Conservation (phyloP, 2,797 vertebrate genomes). For the Rhodeus uyekii region DNA sequence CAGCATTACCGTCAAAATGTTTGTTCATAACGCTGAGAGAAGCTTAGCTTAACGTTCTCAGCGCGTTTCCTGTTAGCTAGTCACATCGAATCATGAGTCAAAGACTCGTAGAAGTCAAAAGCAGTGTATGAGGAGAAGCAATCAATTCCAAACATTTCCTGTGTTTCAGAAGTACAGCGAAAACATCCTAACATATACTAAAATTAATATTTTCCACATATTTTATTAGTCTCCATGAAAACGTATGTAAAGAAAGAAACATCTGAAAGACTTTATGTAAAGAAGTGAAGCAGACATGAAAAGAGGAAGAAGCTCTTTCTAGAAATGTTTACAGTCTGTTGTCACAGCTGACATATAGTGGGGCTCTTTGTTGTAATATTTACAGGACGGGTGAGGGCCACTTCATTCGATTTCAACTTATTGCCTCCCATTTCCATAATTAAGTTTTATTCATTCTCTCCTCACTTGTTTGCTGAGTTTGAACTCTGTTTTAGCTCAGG, state of each 20-base stretch:
- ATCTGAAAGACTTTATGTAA: not conserved
- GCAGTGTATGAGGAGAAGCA: not conserved
- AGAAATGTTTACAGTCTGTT: slow-evolving; percentile 1
- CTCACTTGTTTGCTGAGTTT: slow-evolving; percentile 39
- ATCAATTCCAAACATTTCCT: not conserved
- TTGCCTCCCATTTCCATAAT: slow-evolving; percentile 62
- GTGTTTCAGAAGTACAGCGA: not conserved
- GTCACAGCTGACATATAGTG: slow-evolving; percentile 48
- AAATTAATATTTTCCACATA: not conserved
- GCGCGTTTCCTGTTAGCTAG: not conserved
- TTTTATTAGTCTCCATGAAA: not conserved
- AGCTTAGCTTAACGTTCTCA: not conserved
- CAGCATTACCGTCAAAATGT: not conserved
- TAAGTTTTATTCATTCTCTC: slow-evolving; percentile 55
- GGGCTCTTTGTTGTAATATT: slow-evolving; percentile 46
- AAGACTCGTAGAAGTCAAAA: not conserved
- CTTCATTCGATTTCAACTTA: slow-evolving; percentile 55
- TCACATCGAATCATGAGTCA: not conserved
- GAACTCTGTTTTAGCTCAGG: not conserved
- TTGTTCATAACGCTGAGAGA: not conserved
- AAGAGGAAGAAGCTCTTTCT: not conserved
- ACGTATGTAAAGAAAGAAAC: too few relatives aligned
- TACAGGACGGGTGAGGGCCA: slow-evolving; percentile 40
- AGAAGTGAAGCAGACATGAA: not conserved
- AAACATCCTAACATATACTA: not conserved